A percentile compares a stretch with the other conserved stretches of the same genome.
Evolutionary conservation across 2,888 invertebrate species (phyloP).

Genomic region (Strigamia maritima): DNA sequence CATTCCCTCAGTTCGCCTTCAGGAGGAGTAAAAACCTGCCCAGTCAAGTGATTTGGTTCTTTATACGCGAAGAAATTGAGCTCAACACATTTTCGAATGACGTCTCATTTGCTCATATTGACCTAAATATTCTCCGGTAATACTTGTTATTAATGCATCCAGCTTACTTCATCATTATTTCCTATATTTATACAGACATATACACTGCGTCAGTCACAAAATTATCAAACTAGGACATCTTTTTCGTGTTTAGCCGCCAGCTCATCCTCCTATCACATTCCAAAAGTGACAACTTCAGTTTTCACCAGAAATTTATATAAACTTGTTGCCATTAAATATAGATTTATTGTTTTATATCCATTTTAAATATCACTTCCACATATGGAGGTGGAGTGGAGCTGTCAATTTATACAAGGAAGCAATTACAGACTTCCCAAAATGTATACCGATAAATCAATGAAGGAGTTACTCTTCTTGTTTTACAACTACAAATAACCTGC

Average conservation of each 20-base stretch:
- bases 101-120: not conserved
- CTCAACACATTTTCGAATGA: slow-evolving; percentile 9
- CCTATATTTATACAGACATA: not conserved
- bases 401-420: not conserved
- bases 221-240: not conserved
- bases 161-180: not conserved
- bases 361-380: not conserved
- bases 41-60: not conserved
- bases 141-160: too few relatives aligned
- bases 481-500: slow-evolving; percentile 16
- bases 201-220: not conserved
- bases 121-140: not conserved
- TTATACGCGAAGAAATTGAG: slow-evolving; percentile 1
- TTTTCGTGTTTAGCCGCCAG: not conserved
- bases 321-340: not conserved
- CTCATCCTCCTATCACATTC: not conserved
- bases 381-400: not conserved
- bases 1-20: not conserved
- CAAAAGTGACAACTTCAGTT: not conserved
- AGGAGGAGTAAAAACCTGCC: not conserved
- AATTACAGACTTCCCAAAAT: slow-evolving; percentile 1
- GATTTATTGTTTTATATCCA: not conserved
- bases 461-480: slow-evolving; percentile 13
- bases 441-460: slow-evolving; percentile 1
- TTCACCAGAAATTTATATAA: not conserved